Conservation (phyloP, 2,797 vertebrate genomes). For the Amblyraja radiata region DNA sequence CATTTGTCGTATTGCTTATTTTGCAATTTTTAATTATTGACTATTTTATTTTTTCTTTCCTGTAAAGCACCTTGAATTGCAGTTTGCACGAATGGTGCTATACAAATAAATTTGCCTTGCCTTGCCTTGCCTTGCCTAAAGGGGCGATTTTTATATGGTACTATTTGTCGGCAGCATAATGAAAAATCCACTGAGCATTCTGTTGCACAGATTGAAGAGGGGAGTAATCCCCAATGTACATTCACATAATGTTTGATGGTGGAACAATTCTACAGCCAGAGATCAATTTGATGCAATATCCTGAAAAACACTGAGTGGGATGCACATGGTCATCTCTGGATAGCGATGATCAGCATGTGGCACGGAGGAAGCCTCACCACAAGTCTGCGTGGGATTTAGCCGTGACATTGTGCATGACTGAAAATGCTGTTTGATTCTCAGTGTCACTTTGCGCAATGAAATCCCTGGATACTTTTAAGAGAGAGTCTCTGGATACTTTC, state of each 20-base stretch:
- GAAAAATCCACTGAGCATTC: neutral
- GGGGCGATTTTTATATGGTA: no score
- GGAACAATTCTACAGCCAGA: neutral
- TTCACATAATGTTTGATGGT: neutral
- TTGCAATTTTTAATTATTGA: no score
- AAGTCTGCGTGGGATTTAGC: neutral
- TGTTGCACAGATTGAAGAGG: neutral
- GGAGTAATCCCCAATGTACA: neutral
- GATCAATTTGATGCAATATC: neutral
- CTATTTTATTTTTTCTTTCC: no score
- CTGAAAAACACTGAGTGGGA: no score
- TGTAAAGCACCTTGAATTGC: no score
- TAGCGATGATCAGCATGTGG: neutral
- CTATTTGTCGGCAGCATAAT: neutral
- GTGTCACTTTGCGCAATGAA: neutral
- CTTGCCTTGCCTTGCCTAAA: no score
- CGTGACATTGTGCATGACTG: neutral
- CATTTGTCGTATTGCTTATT: no score
- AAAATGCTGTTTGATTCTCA: neutral
- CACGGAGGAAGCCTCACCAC: neutral
- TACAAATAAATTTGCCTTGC: no score
- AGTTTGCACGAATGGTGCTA: no score
- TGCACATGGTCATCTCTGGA: neutral
- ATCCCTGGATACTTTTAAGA: no score
- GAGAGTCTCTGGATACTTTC: no score